A percentile compares a stretch with the other conserved stretches of the same genome.
Conservation (phyloP, 2,888 invertebrate species). For the Drosophila phalerata region DNA sequence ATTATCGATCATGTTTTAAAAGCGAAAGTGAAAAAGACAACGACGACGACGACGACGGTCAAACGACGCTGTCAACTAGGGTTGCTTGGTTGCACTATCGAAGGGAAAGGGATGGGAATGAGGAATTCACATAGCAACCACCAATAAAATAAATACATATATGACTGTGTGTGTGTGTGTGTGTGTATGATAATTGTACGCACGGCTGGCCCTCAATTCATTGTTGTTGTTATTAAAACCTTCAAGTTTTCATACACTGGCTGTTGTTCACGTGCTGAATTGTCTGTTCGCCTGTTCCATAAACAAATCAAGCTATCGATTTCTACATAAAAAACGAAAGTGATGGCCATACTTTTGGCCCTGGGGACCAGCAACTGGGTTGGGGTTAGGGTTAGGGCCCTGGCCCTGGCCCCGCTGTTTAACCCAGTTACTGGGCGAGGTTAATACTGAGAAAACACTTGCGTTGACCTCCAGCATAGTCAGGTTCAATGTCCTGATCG, state of each 20-base stretch:
- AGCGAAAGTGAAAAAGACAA: constrained; percentile 77
- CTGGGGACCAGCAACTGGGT: constrained; percentile 17
- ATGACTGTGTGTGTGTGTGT: background rate
- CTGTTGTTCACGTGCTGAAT: constrained; percentile 6
- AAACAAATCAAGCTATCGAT: constrained; percentile 83
- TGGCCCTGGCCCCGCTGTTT: constrained; percentile 49
- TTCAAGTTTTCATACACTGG: constrained; percentile 12
- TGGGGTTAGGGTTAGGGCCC: constrained; percentile 9
- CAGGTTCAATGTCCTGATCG: constrained; percentile 67
- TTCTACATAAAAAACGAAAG: constrained; percentile 84
- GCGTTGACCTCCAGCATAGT: constrained; percentile 49
- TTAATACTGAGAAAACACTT: constrained; percentile 18
- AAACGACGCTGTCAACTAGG: constrained; percentile 2
- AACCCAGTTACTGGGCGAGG: constrained; percentile 56
- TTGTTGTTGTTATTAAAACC: constrained; percentile 28
- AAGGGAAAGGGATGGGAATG: background rate
- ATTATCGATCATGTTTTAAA: constrained; percentile 83
- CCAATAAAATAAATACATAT: constrained; percentile 1
- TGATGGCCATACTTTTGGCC: constrained; percentile 46
- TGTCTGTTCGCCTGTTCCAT: constrained; percentile 65
- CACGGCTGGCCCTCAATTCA: constrained; percentile 47
- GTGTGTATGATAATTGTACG: constrained; percentile 53
- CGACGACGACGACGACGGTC: constrained; percentile 6
- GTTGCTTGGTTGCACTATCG: constrained; percentile 1
- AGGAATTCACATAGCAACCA: constrained; percentile 41